Evolutionary conservation across 1,140 invertebrate genomes (phyloP), one percentile per base, ranked within the genome.

Genomic region (Drosophila triauraria): DNA sequence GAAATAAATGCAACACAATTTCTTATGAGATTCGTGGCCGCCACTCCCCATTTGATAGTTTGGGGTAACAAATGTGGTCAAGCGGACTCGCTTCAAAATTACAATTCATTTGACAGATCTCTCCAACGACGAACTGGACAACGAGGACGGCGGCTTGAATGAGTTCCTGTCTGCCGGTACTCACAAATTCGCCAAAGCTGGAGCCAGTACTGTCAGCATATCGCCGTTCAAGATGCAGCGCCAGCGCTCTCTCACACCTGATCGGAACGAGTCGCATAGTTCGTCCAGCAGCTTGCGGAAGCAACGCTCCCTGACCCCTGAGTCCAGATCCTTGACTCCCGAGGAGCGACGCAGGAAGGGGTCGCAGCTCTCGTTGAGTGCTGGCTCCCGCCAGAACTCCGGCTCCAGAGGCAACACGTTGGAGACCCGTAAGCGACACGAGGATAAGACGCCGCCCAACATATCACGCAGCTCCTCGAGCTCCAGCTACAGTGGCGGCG

Each of bases 381-480:
- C 53, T 12, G 79, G 80, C 8, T 92, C 92, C 0, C 75, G 92
- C 0, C 92, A 93, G 60, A 93, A 83, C 48, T 93, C 87, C 0
- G 82, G 82, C 53, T 92, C 91, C 7, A 82, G 88, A 54, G 92
- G 72, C 57, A 93, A 88, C 27, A 93, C 92, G 2, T 27, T 93
- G 4, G 92, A 93, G 56, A 81, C 82, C 7, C 78, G 91, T 27
- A 85, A 86, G 17, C 70, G 77, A 1, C 69, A 79, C 35, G 81
- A 82, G 35, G 87, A 92, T 7, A 92, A 90, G 30, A 88, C 88
- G 23, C 74, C 75, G 38, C 65, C 76, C 5, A 92, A 77, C 58
- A 91, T 92, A 23, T 93, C 92, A 30, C 77, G 92, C 12, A 93
- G 92, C 57, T 93, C 92, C 32, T 93, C 92, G 0, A 93, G 92